These are phyloP conservation scores for Catharus ustulatus DNA, from an alignment of 2,797 vertebrate genomes.

Conservation along the genomic window DNA sequence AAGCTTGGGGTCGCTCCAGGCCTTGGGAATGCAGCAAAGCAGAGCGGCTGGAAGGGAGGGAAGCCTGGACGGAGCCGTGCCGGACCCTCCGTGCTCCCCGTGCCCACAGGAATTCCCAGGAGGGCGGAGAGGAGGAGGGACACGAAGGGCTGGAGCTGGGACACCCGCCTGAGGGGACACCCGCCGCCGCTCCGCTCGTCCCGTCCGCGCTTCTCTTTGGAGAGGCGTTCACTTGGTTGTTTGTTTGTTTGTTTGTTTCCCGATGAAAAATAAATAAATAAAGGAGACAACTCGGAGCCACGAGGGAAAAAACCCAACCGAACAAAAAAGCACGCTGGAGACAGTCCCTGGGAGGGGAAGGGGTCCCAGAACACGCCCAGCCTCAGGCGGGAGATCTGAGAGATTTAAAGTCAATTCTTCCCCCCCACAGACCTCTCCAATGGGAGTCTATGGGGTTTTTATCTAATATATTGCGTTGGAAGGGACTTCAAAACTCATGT, in stretches of 20 bases:
- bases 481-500: not conserved
- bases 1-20: slow-evolving; percentile 83
- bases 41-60: slow-evolving; percentile 73
- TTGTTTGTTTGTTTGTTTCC: not conserved
- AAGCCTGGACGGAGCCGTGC: no score
- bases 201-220: not conserved
- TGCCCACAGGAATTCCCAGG: slow-evolving; percentile 54
- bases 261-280: not conserved
- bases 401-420: not conserved
- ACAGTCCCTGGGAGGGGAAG: not conserved
- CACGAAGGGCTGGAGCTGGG: not conserved
- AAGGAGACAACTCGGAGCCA: not conserved
- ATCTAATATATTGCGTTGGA: not conserved
- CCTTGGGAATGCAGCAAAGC: slow-evolving; percentile 84
- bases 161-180: not conserved
- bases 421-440: not conserved
- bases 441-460: accelerated
- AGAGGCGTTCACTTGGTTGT: not conserved
- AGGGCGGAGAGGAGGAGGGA: not conserved
- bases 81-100: no score
- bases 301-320: accelerated
- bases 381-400: no score
- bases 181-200: not conserved
- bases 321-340: not conserved
- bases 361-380: not conserved